A percentile compares a stretch with the other conserved stretches of the same genome.
Evolutionary conservation across 2,888 invertebrate species (phyloP).

Genomic region (Leptinotarsa tumamoca): DNA sequence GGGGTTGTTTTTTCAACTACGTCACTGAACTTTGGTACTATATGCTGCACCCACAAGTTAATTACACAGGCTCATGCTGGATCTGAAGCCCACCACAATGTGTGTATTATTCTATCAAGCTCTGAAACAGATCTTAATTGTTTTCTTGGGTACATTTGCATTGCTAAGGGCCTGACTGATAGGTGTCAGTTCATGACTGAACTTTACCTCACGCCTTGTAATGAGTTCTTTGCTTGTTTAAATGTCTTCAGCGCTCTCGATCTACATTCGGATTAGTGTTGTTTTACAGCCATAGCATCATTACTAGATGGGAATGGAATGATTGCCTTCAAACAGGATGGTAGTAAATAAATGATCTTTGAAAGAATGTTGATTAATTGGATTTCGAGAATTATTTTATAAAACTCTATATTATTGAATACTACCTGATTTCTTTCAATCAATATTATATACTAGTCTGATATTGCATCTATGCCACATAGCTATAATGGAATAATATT

Average conservation of each 20-base stretch:
- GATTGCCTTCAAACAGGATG: neutral
- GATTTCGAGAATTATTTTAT: neutral
- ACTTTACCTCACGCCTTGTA: conserved; percentile 55
- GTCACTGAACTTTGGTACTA: conserved; percentile 8
- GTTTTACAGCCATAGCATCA: conserved; percentile 46
- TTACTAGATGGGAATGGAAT: conserved; percentile 21
- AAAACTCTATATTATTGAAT: neutral
- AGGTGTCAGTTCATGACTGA: conserved; percentile 60
- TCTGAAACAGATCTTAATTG: conserved; percentile 54
- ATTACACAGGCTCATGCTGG: conserved; percentile 52
- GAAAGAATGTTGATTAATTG: conserved; percentile 23
- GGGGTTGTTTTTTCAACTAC: neutral
- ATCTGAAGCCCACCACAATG: conserved; percentile 52
- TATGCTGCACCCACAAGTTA: conserved; percentile 52
- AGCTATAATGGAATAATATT: too few relatives aligned
- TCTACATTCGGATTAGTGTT: conserved; percentile 49
- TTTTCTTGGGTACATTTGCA: conserved; percentile 59
- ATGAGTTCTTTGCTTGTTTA: conserved; percentile 53
- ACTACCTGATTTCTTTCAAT: too few relatives aligned
- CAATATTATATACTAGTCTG: too few relatives aligned
- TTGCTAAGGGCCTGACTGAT: conserved; percentile 62
- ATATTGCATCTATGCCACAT: too few relatives aligned
- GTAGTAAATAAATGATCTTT: conserved; percentile 28
- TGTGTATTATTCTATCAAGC: conserved; percentile 56
- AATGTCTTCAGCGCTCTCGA: conserved; percentile 41